Base-by-base conservation (phyloP, 2,888 invertebrate species). In the Ennomos fuscantarius region DNA sequence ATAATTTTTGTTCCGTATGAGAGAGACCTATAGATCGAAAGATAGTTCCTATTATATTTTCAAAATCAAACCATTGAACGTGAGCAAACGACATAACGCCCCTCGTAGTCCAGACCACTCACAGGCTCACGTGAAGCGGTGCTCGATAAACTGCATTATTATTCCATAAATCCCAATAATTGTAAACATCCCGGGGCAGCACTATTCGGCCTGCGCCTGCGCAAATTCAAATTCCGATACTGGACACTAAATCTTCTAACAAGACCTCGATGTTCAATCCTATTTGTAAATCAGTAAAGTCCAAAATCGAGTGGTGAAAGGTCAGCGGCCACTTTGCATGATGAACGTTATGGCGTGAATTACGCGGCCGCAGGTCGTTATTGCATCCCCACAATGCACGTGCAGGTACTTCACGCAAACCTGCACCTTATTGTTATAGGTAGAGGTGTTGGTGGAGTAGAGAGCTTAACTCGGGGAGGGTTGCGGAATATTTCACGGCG, bases 341-440 rank as follows among this genome's bases (percentile, higher is more conserved):
- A 89, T 84, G 87, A 86, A 79, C 82, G 83, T 82, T 76, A 79
- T 82, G 87, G 89, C 88, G 90, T 88, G 90, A 90, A 90, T 90
- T 90, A 89, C 89, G 88, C 89, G 87, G 73, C 74, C 84, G 79
- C 85, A 79, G 86, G 82, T 88, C 85, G 86, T 86, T 89, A 87
- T 70, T 73, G 75, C 59, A 57, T 57, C 35, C 55, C 73, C 69
- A 65, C 12, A n/a, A 45, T 49, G 40, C 15, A 13, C 8, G 1
- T 44, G 2, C 51, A 10, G 10, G 54, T 47, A 31, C 3, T 32
- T 9, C 55, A 33, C 48, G 12, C 37, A 5, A 69, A 40, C 70
- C 12, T 65, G 11, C 15, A 60, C 68, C 66, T 60, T 80, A 66
- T 35, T 1, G 0, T 10, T 0, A 1, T 31, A 5, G 6, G 9